Base-by-base conservation (phyloP, 2,888 invertebrate genomes). In the Chrysina gloriosa region DNA sequence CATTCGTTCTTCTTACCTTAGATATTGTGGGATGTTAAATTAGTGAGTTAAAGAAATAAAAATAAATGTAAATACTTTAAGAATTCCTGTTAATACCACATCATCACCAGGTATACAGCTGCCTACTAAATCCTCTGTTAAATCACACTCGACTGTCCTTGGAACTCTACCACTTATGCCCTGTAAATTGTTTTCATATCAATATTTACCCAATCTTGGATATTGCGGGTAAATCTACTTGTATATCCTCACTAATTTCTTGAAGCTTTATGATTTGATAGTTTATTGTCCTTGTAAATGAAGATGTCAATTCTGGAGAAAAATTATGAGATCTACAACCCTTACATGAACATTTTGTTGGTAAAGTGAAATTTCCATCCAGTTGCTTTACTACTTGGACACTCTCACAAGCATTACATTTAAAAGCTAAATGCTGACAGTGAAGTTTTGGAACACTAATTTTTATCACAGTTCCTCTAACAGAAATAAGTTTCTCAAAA, bases 101-200 rank as follows among this genome's bases (percentile, higher is more conserved):
- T 94, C 91, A 84, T 97, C 96, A 1, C 97, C 97, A 7, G 96
- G 94, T 72, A 91, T 89, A 72, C 95, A 94, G 21, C 88, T 86
- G 72, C 94, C 92, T 1, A 95, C 94, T 47, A 97, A 84, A 83
- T 96, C 95, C 69, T 91, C 89, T 63, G 89, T 89, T 4, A 97
- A 84, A 81, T 96, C 94, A 79, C 96, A 92, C 79, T 97, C 96
- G 25, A 97, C 86, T 72, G 90, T 91, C 71, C 92, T 85, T 1
- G 95, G 94, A 74, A 93, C 87, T 48, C 90, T 86, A 21, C 92
- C 92, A 69, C 89, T 89, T 73, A 89, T 87, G 71, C 89, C 87
- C 86, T 90, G 77, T 71, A 85, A 58, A 69, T 56, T 34, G 42
- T 65, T n/a, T 68, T n/a, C n/a, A n/a, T n/a, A n/a, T n/a, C n/a